These are phyloP conservation scores for Plestiodon gilberti DNA, from an alignment of 2,113 vertebrate species.

Conservation along the genomic window DNA sequence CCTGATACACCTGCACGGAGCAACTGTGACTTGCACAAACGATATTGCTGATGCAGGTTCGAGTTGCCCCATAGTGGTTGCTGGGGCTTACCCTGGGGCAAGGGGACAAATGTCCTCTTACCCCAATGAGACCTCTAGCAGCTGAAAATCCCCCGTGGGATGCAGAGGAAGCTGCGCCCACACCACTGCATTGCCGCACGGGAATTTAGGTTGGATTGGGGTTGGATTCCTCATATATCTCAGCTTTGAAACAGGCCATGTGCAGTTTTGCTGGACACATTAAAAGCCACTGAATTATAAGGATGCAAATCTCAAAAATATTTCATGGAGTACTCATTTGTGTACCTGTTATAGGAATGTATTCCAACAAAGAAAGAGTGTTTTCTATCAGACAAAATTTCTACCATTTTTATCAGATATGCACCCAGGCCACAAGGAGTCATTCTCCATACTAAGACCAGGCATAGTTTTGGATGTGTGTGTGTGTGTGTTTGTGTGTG, in stretches of 20 bases:
- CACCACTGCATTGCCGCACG: too few species aligned
- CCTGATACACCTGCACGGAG: too few species aligned
- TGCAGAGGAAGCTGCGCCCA: too few species aligned
- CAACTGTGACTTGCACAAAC: too few species aligned
- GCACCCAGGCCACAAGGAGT: neutral
- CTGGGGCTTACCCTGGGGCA: too few species aligned
- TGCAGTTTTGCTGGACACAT: neutral
- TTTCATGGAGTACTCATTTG: neutral
- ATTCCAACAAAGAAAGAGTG: neutral
- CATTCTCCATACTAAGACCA: neutral
- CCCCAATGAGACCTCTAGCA: too few species aligned
- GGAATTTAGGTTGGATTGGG: too few species aligned
- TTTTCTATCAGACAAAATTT: neutral
- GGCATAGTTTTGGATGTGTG: neutral
- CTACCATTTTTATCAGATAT: neutral
- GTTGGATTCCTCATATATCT: neutral
- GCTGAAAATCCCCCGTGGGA: too few species aligned
- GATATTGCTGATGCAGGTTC: too few species aligned
- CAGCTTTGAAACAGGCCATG: neutral
- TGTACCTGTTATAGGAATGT: neutral
- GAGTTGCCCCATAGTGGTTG: too few species aligned
- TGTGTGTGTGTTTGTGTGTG: too few species aligned
- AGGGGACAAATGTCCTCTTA: too few species aligned
- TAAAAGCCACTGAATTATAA: neutral
- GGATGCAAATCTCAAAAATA: neutral